phyloP scores from a whole-genome alignment of 2,888 invertebrate genomes.

The Amiota mariae region DNA sequence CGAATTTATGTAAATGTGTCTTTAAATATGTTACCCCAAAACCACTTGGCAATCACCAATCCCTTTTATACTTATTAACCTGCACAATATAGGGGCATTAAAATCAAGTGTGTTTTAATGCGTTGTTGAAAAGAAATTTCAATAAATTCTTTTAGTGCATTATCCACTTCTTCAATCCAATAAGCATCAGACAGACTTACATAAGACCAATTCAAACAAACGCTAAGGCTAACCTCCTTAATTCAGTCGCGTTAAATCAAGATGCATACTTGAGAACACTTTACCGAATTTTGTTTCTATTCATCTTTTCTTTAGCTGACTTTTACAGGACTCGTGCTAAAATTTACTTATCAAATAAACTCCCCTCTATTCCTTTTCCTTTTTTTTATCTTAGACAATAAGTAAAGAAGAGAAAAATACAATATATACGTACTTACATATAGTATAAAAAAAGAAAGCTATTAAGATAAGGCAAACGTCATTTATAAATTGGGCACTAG shows the following conservation, averaged over 20 bases:
- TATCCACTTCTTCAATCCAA: not conserved
- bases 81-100: not conserved
- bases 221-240: too few relatives aligned
- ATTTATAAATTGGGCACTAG: constrained; percentile 62
- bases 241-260: too few relatives aligned
- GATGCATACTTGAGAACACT: too few relatives aligned
- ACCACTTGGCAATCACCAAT: not conserved
- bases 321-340: too few relatives aligned
- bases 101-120: constrained; percentile 11
- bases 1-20: too few relatives aligned
- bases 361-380: too few relatives aligned
- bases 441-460: not conserved
- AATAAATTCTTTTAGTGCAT: not conserved
- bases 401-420: not conserved
- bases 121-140: not conserved
- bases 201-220: constrained; percentile 10
- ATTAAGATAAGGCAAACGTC: constrained; percentile 56
- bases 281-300: too few relatives aligned
- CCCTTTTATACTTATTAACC: not conserved
- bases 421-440: too few relatives aligned
- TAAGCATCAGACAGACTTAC: constrained; percentile 5
- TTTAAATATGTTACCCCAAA: not conserved
- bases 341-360: too few relatives aligned
- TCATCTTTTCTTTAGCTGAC: too few relatives aligned
- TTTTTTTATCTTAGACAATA: too few relatives aligned